Conservation (phyloP, 2,797 vertebrate species). For the Scomberomorus guttatus region DNA sequence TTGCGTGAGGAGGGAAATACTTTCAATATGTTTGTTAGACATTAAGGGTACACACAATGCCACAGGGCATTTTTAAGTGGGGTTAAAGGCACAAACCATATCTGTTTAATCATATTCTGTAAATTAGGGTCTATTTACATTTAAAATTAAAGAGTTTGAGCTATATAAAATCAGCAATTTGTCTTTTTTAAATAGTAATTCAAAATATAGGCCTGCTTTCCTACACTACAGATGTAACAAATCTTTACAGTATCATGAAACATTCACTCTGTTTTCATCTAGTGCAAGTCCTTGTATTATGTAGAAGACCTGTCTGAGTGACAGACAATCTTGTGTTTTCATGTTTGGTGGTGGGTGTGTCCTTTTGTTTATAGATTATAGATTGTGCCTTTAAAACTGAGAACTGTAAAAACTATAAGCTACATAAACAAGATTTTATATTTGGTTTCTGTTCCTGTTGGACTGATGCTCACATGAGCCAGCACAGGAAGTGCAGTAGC, state of each 20-base stretch:
- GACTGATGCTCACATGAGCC: conserved; percentile 36
- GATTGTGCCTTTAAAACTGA: neutral
- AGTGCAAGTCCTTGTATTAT: neutral
- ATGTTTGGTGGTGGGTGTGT: neutral
- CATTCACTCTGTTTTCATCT: neutral
- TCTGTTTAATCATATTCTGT: neutral
- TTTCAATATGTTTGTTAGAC: too few species aligned
- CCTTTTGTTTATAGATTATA: neutral
- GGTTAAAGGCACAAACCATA: neutral
- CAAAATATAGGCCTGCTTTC: neutral
- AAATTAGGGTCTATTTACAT: neutral
- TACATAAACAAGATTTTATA: neutral
- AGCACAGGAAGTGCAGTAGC: conserved; percentile 64
- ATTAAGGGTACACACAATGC: too few species aligned
- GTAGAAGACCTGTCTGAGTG: neutral
- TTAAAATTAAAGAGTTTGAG: neutral
- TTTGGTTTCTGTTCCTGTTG: conserved; percentile 62
- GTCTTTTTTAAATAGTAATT: neutral
- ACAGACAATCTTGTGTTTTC: neutral
- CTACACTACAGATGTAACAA: neutral
- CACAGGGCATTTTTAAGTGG: neutral
- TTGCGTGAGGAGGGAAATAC: too few species aligned
- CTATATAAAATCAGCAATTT: neutral
- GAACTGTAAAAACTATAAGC: neutral
- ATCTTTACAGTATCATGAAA: neutral